These are phyloP conservation scores for Drosophila borealis DNA, from an alignment of 2,888 invertebrate species.

Conservation along the genomic window DNA sequence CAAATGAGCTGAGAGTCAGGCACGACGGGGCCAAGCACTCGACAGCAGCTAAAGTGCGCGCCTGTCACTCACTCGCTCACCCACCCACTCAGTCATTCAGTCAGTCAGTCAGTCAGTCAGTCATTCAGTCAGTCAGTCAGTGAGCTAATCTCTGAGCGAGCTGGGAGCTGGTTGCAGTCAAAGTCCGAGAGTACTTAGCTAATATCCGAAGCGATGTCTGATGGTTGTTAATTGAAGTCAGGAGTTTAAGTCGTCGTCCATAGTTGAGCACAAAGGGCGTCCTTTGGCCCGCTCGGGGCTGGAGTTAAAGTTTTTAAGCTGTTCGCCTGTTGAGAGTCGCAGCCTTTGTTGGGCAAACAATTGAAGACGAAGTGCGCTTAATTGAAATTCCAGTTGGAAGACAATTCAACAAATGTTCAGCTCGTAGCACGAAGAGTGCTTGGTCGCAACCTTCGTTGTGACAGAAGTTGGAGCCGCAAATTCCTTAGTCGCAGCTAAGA, in stretches of 20 bases:
- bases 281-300: neutral
- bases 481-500: too few relatives aligned
- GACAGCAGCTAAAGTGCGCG: constrained; percentile 44
- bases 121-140: constrained; percentile 2
- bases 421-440: too few relatives aligned
- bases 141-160: constrained; percentile 3
- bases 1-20: constrained; percentile 60
- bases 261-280: neutral
- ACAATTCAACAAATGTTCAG: too few relatives aligned
- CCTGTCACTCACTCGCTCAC: constrained; percentile 26
- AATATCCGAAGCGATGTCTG: neutral
- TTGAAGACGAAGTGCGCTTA: too few relatives aligned
- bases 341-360: too few relatives aligned
- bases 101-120: constrained; percentile 14
- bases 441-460: too few relatives aligned
- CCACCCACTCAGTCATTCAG: constrained; percentile 24
- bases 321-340: too few relatives aligned
- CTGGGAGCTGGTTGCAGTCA: constrained; percentile 2
- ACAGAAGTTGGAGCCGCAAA: too few relatives aligned
- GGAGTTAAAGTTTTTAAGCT: too few relatives aligned
- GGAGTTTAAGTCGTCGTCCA: neutral
- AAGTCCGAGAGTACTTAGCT: neutral
- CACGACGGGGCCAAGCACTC: constrained; percentile 35
- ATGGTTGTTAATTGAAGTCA: neutral
- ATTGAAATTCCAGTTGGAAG: too few relatives aligned